These are phyloP conservation scores for Turritopsis dohrnii DNA, from an alignment of 30 jellyfish, hydroid and myxozoan genomes.

Conservation along the genomic window DNA sequence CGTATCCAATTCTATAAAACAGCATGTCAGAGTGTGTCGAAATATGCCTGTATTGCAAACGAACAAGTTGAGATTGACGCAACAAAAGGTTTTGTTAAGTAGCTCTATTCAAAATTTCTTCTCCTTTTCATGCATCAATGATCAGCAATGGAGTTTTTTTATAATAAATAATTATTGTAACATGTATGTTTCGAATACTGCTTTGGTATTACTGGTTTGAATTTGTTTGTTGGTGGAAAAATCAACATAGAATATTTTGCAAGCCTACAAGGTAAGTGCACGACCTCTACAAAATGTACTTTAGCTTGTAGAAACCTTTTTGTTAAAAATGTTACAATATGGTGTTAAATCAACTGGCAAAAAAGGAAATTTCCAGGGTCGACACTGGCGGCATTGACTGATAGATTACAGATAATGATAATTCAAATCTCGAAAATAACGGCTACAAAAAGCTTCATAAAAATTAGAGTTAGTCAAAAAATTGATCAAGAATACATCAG, in stretches of 20 bases:
- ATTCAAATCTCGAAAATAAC: neutral
- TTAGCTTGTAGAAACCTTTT: too few relatives aligned
- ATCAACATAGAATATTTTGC: neutral
- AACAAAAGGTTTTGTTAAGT: neutral
- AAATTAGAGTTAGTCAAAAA: neutral
- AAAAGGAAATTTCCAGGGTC: neutral
- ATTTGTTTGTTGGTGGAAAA: neutral
- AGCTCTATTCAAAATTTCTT: neutral
- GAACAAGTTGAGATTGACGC: neutral
- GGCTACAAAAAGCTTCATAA: neutral
- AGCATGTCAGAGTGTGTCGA: neutral
- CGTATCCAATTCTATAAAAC: neutral
- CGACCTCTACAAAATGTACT: too few relatives aligned
- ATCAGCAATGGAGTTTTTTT: neutral
- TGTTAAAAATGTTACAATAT: neutral
- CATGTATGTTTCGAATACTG: neutral
- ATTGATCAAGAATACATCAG: neutral
- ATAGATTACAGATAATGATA: neutral
- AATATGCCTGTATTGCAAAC: neutral
- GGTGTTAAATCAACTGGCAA: neutral
- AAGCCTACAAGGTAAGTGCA: neutral
- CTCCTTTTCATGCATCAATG: neutral
- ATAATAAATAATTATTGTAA: neutral
- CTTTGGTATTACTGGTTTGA: neutral
- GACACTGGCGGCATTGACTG: too few relatives aligned